These are phyloP conservation scores for Aurelia sp. DNA, from an alignment of 30 jellyfish, hydroid and myxozoan genomes.

Conservation along the genomic window DNA sequence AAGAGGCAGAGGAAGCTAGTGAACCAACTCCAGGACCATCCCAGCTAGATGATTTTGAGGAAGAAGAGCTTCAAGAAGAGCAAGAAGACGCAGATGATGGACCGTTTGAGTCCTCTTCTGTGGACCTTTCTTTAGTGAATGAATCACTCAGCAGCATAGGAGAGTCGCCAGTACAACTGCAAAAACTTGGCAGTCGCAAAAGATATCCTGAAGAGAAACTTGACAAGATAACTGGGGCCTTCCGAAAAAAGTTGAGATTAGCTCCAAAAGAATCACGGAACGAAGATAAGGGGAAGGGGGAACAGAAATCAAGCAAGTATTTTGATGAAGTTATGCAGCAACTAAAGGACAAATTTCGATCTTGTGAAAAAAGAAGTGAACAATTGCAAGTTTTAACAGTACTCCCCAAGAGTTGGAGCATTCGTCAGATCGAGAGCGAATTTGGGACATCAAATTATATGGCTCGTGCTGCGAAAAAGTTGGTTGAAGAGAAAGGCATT, in stretches of 20 bases:
- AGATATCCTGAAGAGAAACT: not conserved
- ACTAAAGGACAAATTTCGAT: not conserved
- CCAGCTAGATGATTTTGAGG: too few relatives aligned
- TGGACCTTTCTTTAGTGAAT: not conserved
- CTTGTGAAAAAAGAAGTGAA: not conserved
- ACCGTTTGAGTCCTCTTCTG: not conserved
- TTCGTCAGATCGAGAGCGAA: not conserved
- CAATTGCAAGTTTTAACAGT: conserved; percentile 3
- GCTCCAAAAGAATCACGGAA: not conserved
- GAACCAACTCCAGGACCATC: too few relatives aligned
- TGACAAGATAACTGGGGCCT: not conserved
- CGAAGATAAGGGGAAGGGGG: not conserved
- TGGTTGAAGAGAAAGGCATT: conserved; percentile 30
- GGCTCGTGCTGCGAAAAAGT: conserved; percentile 17
- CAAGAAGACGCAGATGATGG: too few relatives aligned
- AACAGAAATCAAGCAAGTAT: not conserved
- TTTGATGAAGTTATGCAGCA: conserved; percentile 2
- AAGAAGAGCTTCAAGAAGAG: too few relatives aligned
- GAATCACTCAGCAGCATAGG: not conserved
- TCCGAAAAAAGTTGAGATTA: conserved; percentile 6
- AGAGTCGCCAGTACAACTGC: not conserved
- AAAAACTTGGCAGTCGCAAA: not conserved
- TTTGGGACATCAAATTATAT: conserved; percentile 12
- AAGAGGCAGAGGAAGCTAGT: too few relatives aligned
- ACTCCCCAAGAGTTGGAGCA: conserved; percentile 15